Evolutionary conservation across 2,888 invertebrate species (phyloP), one percentile per base, ranked within the genome.

Genomic region (Biston betularia): DNA sequence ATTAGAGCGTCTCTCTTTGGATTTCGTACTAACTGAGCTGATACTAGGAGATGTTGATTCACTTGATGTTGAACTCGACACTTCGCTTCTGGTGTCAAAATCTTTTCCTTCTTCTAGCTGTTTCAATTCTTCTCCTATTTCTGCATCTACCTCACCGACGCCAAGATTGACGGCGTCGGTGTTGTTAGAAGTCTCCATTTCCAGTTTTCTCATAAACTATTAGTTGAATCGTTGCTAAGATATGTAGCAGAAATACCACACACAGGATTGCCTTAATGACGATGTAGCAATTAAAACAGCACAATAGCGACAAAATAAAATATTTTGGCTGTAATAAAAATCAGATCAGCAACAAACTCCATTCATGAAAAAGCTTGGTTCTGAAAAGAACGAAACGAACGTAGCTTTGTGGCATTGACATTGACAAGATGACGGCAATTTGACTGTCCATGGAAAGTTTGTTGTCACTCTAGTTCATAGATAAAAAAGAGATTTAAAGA

Each of bases 11-110:
- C 93, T 94, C 65, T 94, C 92, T 86, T 95, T 95, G 65, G 94
- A 96, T 78, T 96, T 96, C 68, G 96, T 85, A 79, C 97, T 97
- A 42, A 96, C 96, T 34, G 97, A 96, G 88, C 96, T 97, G 68
- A 97, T 97, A 82, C 96, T 97, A 8, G 97, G 97, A 71, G 96
- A 95, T 80, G 95, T 96, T 0, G 96, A 95, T 64, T 95, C 95
- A 71, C 96, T 96, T 6, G 97, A 96, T 75, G 96, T 96, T 53
- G 96, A 96, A 72, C 97, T 97, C 58, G 97, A 97, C 40, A 98
- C 97, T 92, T 98, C 98, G 88, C 98, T 98, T 11, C 97, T 94
- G 3, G 97, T 97, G 86, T 98, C 98, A 81, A 97, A 97, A 78
- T 96, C 94, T 80, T 95, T 96, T 68, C 95, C 95, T 79, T 97